These are phyloP conservation scores for Pangasius krempfi DNA, from an alignment of 2,797 vertebrate species.

Conservation along the genomic window DNA sequence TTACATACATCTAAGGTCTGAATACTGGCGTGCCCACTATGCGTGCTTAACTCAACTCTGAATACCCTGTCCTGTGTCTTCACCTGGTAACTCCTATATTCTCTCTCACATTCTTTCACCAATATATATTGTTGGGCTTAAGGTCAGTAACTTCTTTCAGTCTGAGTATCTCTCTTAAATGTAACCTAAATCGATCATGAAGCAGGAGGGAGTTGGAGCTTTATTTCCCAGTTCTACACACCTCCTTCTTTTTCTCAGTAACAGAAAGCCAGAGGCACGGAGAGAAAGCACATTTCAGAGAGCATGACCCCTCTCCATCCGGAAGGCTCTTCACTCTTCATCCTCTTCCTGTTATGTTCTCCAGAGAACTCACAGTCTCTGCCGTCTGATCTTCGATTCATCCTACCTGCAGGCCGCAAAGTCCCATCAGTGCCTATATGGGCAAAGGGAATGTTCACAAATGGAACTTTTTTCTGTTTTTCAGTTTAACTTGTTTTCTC, in stretches of 20 bases:
- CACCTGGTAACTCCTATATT: background rate
- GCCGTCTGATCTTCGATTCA: background rate
- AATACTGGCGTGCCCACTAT: background rate
- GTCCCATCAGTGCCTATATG: background rate
- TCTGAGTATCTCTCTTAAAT: background rate
- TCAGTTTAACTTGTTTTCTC: background rate
- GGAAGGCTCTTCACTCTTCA: constrained; percentile 1
- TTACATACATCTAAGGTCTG: background rate
- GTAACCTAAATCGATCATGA: constrained; percentile 9
- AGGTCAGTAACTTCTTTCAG: background rate
- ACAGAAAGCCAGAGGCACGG: background rate
- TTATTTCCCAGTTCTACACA: constrained; percentile 14
- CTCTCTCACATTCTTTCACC: background rate
- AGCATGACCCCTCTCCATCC: background rate
- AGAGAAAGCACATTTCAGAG: constrained; percentile 1
- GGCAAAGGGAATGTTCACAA: background rate
- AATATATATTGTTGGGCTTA: background rate
- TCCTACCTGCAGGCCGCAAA: constrained; percentile 21
- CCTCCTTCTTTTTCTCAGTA: background rate
- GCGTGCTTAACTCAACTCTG: background rate
- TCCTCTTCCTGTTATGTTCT: background rate
- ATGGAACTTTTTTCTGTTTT: background rate
- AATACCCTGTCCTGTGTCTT: background rate
- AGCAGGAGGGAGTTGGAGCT: background rate
- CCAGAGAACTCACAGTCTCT: background rate